Evolutionary conservation across 2,113 vertebrate species (phyloP).

Genomic region (Chaenogobius annularis): DNA sequence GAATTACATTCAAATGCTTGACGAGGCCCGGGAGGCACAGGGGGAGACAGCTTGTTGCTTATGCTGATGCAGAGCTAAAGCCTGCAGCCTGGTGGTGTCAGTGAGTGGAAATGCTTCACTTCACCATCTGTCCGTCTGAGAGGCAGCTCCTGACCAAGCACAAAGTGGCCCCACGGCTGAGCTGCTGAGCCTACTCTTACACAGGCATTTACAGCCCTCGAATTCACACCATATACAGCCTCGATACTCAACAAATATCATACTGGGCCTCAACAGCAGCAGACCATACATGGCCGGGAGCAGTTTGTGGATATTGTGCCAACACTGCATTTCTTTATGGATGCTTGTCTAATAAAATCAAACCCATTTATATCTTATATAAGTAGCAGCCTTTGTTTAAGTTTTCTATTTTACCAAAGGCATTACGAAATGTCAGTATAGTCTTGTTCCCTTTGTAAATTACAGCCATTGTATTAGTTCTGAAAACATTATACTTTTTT

Average conservation of each 20-base stretch:
- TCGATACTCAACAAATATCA: neutral
- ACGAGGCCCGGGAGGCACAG: constrained; percentile 5
- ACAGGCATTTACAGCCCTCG: neutral
- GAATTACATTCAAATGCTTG: constrained; percentile 2
- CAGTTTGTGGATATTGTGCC: neutral
- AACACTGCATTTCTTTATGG: neutral
- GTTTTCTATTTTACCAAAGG: no score
- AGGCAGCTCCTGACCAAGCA: constrained; percentile 30
- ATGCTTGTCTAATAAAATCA: neutral
- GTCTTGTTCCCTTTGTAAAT: no score
- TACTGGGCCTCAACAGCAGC: neutral
- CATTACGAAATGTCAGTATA: no score
- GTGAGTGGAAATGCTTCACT: constrained; percentile 43
- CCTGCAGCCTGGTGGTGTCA: constrained; percentile 33
- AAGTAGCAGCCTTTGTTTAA: no score
- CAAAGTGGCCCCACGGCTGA: constrained; percentile 26
- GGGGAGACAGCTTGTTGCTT: constrained; percentile 6
- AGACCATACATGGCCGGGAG: neutral
- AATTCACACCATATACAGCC: neutral
- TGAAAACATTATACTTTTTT: no score
- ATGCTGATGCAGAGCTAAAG: constrained; percentile 18
- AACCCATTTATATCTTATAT: no score
- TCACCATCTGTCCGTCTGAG: constrained; percentile 22
- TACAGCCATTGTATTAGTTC: no score
- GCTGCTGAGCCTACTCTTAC: constrained; percentile 30